Base-by-base conservation (phyloP, 2,888 invertebrate species). In the Coelinius sp. region DNA sequence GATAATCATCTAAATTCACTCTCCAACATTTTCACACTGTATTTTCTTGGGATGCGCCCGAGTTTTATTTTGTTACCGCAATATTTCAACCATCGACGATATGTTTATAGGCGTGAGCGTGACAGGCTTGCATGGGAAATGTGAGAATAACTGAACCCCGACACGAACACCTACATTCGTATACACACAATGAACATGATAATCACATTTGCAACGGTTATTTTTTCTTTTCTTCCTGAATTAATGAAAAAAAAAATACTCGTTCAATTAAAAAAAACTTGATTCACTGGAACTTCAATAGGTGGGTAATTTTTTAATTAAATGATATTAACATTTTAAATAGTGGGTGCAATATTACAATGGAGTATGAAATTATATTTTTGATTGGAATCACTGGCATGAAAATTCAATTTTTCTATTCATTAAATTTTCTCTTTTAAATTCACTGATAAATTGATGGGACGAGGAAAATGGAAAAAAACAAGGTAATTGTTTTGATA, bases 151-250 rank as follows among this genome's bases (percentile, higher is more conserved):
- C 52, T 52, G 52, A 52, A 10, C 52, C 22, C 12, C n/a, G n/a
- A 10, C 52, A 52, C 24, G 52, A 52, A 52, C 4, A n/a, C n/a
- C n/a, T 22, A n/a, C 24, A 52, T 52, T 52, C 24, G 52, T 52
- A 24, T 52, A 52, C 52, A 49, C 7, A 52, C 52, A 52, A 52
- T 52, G 24, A 20, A 52, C 24, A 52, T 52, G 52, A 52, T 52
- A 52, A 52, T 52, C 5, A 24, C 52, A 52, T 52, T 52, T 22
- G 24, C 24, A 52, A 52, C 24, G 52, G 52, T 52, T n/a, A n/a
- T n/a, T 22, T 52, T 52, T 24, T 20, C 52, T 2, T 20, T 20
- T 8, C 31, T 20, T 49, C 17, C 14, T 49, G 20, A 49, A 49
- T 49, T 49, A 49, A 49, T 49, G 46, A 14, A 20, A 49, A 17